A percentile compares a stretch with the other conserved stretches of the same genome.
These are phyloP conservation scores for Neotragus pygmaeus DNA, from an alignment of 2,113 vertebrate species.

Conservation along the genomic window DNA sequence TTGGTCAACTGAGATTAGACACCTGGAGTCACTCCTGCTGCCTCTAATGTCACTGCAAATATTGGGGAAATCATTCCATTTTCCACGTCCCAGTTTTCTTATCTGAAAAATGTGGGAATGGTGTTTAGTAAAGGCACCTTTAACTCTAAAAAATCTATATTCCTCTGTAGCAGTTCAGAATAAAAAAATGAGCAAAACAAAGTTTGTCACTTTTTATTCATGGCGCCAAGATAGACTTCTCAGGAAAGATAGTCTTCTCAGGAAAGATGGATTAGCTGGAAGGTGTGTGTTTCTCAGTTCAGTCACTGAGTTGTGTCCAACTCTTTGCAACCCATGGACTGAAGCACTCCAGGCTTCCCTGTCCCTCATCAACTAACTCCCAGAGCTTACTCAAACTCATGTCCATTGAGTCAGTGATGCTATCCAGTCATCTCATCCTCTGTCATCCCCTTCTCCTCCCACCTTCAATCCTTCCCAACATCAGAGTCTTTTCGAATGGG, in stretches of 20 bases:
- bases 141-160: background rate
- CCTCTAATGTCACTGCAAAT: background rate
- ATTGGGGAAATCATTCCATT: background rate
- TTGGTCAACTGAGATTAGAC: background rate
- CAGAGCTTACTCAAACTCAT: background rate
- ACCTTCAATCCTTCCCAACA: background rate
- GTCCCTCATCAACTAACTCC: background rate
- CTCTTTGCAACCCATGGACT: background rate
- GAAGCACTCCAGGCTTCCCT: rapidly evolving
- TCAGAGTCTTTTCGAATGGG: background rate
- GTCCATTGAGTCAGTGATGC: background rate
- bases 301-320: background rate
- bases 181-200: background rate
- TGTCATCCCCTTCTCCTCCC: background rate
- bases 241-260: background rate
- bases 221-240: background rate
- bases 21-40: background rate
- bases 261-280: background rate
- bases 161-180: background rate
- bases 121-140: background rate
- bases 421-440: background rate
- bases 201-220: background rate
- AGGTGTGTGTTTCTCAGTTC: background rate
- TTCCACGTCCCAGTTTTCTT: background rate
- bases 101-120: background rate